Evolutionary conservation across 2,888 invertebrate genomes (phyloP).

Genomic region (Chorisops tibialis): DNA sequence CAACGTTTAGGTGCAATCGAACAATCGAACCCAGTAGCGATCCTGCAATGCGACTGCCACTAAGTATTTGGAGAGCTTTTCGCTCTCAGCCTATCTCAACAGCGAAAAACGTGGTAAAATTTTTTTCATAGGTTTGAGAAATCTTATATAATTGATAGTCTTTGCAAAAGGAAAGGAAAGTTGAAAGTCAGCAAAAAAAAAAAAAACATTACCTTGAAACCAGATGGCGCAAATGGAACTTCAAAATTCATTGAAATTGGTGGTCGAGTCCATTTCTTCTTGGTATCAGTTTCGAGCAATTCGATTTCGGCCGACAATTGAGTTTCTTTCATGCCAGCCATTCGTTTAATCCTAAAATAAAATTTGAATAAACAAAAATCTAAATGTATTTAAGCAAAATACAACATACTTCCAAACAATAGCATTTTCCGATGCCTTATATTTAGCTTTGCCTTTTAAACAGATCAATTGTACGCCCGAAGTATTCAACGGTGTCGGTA

Average conservation of each 20-base stretch:
- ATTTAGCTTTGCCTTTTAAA: constrained; percentile 98
- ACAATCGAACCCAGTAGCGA: too few relatives aligned
- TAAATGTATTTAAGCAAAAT: constrained; percentile 10
- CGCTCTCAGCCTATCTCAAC: too few relatives aligned
- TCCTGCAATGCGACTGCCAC: too few relatives aligned
- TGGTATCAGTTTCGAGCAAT: constrained; percentile 94
- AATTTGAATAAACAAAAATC: constrained; percentile 21
- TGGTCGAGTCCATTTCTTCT: constrained; percentile 99
- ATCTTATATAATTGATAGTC: too few relatives aligned
- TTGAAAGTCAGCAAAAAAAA: too few relatives aligned
- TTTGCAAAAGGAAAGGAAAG: too few relatives aligned
- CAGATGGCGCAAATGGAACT: constrained; percentile 99
- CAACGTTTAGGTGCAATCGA: too few relatives aligned
- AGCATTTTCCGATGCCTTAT: constrained; percentile 99
- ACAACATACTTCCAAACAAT: constrained; percentile 85
- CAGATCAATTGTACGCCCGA: constrained; percentile 98
- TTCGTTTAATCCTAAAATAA: constrained; percentile 71
- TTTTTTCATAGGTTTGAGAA: too few relatives aligned
- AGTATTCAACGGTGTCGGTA: constrained; percentile 97
- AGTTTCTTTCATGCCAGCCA: constrained; percentile 99
- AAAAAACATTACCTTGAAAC: constrained; percentile 80
- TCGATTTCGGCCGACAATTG: constrained; percentile 99
- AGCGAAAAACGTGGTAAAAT: too few relatives aligned
- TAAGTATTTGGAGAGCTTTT: neutral
- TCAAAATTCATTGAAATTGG: constrained; percentile 99